Percentiles rank a stretch among this genome's conserved stretches.
These are phyloP conservation scores for Acleris sparsana DNA, from an alignment of 2,888 invertebrate species.

Conservation along the genomic window DNA sequence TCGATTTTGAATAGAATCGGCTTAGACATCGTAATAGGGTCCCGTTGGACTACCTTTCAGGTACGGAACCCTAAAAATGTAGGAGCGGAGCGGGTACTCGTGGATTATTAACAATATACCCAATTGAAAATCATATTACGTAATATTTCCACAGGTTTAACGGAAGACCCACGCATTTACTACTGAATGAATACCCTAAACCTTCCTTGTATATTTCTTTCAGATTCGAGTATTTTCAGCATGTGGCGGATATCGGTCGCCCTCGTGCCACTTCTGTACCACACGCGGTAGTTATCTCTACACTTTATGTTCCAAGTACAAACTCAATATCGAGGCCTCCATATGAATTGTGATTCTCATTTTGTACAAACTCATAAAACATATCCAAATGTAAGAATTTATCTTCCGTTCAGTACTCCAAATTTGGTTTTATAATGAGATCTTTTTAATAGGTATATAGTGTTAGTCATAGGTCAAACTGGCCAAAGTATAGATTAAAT, in stretches of 20 bases:
- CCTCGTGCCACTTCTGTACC: conserved; percentile 61
- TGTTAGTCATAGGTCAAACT: conserved; percentile 57
- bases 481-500: conserved; percentile 57
- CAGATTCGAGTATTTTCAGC: conserved; percentile 59
- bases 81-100: too few relatives aligned
- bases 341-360: conserved; percentile 48
- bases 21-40: too few relatives aligned
- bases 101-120: too few relatives aligned
- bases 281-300: conserved; percentile 68
- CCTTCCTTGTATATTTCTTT: conserved; percentile 53
- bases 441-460: conserved; percentile 41
- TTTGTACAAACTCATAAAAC: conserved; percentile 68
- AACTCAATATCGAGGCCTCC: conserved; percentile 43
- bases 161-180: too few relatives aligned
- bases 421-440: conserved; percentile 28
- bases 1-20: too few relatives aligned
- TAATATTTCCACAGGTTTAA: too few relatives aligned
- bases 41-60: too few relatives aligned
- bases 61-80: too few relatives aligned
- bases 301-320: conserved; percentile 47
- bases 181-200: not conserved
- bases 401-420: conserved; percentile 28
- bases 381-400: conserved; percentile 54
- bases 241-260: conserved; percentile 59
- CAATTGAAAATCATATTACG: too few relatives aligned